Base-by-base conservation (phyloP, 2,797 vertebrate species). In the Avahi laniger region DNA sequence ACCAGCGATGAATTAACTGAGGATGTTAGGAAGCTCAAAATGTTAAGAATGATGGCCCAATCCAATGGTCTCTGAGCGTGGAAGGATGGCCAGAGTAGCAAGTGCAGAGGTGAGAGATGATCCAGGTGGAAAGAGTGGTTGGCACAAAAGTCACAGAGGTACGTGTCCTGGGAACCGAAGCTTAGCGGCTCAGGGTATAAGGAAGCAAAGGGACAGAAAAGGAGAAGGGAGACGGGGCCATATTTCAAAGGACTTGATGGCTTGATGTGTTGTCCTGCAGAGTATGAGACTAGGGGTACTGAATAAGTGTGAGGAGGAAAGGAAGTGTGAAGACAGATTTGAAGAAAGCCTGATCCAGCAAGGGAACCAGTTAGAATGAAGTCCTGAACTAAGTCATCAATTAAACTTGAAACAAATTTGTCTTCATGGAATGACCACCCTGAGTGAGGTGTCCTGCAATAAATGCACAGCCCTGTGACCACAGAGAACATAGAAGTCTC, bases 111-210 rank as follows among this genome's bases (percentile, higher is more conserved):
- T 2, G 50, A 67, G 63, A 41, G 35, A 69, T 26, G 63, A 67
- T 13, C 15, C 7, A 33, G 15, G 18, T 0, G 33, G 38, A 67
- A 33, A 26, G 43, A 35, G 13, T 0, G 4, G 0, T 18, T 14
- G 0, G 18, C 63, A 67, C 5, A 52, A 4, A 92, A 20, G 18
- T 41, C 63, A n/a, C 30, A 50, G 63, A 65, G 20, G 15, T 15
- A n/a, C 11, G 22, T 8, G 17, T 13, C 12, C 33, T n/a, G 24
- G 15, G 54, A 84, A 13, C 22, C 12, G 17, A 73, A 30, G 20
- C 28, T 67, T 59, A 41, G 18, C 0, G 48, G 15, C 17, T 73
- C 14, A 24, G 15, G n/a, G 14, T 18, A 12, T 5, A 14, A 65
- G 79, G 52, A 57, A 20, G 48, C 26, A 73, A 15, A 80, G 18